These are phyloP conservation scores for Agonopterix arenella DNA, from an alignment of 2,888 invertebrate genomes.

Conservation along the genomic window DNA sequence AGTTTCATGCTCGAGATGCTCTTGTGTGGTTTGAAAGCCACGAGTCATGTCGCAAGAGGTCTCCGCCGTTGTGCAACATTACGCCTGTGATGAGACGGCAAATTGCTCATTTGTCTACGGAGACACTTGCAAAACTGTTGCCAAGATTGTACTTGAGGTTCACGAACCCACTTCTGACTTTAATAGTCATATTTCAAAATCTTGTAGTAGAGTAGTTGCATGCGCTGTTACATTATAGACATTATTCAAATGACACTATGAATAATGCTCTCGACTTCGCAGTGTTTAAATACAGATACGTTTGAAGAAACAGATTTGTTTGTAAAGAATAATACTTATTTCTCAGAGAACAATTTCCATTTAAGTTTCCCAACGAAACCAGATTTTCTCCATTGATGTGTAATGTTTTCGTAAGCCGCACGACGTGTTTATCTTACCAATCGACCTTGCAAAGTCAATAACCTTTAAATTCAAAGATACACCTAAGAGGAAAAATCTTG, in stretches of 20 bases:
- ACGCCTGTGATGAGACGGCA: slow-evolving; percentile 56
- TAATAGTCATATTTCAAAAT: slow-evolving; percentile 4
- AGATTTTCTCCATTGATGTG: too few relatives aligned
- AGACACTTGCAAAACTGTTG: slow-evolving; percentile 49
- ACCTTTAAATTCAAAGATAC: slow-evolving; percentile 9
- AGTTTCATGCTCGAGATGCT: slow-evolving; percentile 13
- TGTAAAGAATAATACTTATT: too few relatives aligned
- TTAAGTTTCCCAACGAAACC: too few relatives aligned
- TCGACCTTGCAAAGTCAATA: slow-evolving; percentile 11
- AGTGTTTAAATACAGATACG: too few relatives aligned
- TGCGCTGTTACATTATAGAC: too few relatives aligned
- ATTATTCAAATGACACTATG: too few relatives aligned
- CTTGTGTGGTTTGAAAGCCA: slow-evolving; percentile 35
- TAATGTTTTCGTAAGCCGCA: too few relatives aligned
- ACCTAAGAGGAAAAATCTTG: not conserved
- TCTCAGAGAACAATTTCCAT: too few relatives aligned
- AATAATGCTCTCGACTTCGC: too few relatives aligned
- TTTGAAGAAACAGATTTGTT: too few relatives aligned
- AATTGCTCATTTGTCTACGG: slow-evolving; percentile 62
- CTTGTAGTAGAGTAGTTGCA: not conserved
- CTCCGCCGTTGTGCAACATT: slow-evolving; percentile 51
- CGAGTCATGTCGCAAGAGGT: slow-evolving; percentile 42
- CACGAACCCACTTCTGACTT: slow-evolving; percentile 2
- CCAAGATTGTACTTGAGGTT: slow-evolving; percentile 5
- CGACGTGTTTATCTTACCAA: too few relatives aligned